Percentiles rank a stretch among this genome's conserved stretches.
These are phyloP conservation scores for Drosophila malerkotliana DNA, from an alignment of 1,140 invertebrate species.

Conservation along the genomic window DNA sequence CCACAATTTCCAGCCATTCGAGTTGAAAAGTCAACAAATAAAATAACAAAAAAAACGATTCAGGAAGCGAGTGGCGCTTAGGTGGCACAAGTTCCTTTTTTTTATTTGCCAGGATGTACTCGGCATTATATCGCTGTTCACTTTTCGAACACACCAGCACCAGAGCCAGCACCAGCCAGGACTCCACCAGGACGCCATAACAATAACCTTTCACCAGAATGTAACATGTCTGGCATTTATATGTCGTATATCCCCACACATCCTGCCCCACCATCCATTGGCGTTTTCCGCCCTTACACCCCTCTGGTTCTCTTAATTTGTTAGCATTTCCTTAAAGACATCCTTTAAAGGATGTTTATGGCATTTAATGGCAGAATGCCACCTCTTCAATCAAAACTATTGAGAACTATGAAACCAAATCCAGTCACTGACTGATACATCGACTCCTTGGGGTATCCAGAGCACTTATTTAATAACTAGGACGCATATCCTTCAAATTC, in stretches of 20 bases:
- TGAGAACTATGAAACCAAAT: conserved; percentile 19
- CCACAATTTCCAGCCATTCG: conserved; percentile 50
- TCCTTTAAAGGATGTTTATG: background rate
- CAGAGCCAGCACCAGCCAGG: background rate
- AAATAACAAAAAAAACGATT: background rate
- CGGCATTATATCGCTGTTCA: conserved; percentile 58
- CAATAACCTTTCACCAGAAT: conserved; percentile 78
- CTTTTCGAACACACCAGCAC: conserved; percentile 47
- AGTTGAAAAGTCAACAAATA: conserved; percentile 54
- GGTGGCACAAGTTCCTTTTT: conserved; percentile 20
- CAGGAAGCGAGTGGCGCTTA: background rate
- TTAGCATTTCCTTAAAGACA: conserved; percentile 14
- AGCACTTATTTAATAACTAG: conserved; percentile 41
- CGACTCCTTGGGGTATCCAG: conserved; percentile 20
- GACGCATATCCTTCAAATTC: conserved; percentile 32
- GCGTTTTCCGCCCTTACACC: conserved; percentile 1
- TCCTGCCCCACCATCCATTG: background rate
- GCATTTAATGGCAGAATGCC: background rate
- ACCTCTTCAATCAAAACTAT: conserved; percentile 28
- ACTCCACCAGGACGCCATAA: conserved; percentile 47
- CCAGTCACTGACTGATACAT: conserved; percentile 15
- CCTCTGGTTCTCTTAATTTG: conserved; percentile 36
- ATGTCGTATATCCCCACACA: conserved; percentile 32
- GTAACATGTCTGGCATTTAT: conserved; percentile 79
- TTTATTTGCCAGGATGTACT: conserved; percentile 57